Conservation (phyloP, 1,140 invertebrate species). For the Polyergus mexicanus region DNA sequence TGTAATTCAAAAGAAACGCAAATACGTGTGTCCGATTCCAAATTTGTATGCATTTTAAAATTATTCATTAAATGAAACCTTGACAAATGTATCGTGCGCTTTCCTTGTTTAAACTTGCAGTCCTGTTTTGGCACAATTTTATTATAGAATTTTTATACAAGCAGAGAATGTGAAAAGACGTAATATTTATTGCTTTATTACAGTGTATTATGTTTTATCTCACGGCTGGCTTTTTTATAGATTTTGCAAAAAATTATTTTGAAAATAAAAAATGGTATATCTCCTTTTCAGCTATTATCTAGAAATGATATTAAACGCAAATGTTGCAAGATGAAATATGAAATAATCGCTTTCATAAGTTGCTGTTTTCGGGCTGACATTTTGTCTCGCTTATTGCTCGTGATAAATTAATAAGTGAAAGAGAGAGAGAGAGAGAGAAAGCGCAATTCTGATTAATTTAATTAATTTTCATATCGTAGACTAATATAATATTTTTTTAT, state of each 20-base stretch:
- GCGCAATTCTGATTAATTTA: slow-evolving; percentile 52
- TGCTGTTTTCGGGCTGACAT: not conserved
- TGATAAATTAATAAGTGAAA: not conserved
- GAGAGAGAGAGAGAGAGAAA: slow-evolving; percentile 21
- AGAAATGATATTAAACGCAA: not conserved
- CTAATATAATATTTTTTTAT: slow-evolving; percentile 12
- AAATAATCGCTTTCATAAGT: slow-evolving; percentile 41
- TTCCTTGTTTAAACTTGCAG: not conserved
- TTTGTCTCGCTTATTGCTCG: not conserved
- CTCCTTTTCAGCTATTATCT: slow-evolving; percentile 31
- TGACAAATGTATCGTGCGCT: not conserved
- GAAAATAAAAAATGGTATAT: not conserved
- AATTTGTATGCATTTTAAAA: not conserved
- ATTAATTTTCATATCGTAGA: slow-evolving; percentile 2
- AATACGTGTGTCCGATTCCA: not conserved
- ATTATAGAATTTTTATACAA: not conserved
- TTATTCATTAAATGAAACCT: not conserved
- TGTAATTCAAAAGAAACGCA: not conserved
- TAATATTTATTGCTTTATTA: not conserved
- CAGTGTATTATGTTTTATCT: not conserved
- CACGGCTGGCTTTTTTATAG: not conserved
- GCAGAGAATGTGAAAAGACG: slow-evolving; percentile 22
- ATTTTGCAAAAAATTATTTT: slow-evolving; percentile 24
- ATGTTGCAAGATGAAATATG: not conserved
- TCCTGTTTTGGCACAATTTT: not conserved